Evolutionary conservation across 1,140 invertebrate genomes (phyloP), one percentile per base, ranked within the genome.

Genomic region (Akabosia matsudoensis): DNA sequence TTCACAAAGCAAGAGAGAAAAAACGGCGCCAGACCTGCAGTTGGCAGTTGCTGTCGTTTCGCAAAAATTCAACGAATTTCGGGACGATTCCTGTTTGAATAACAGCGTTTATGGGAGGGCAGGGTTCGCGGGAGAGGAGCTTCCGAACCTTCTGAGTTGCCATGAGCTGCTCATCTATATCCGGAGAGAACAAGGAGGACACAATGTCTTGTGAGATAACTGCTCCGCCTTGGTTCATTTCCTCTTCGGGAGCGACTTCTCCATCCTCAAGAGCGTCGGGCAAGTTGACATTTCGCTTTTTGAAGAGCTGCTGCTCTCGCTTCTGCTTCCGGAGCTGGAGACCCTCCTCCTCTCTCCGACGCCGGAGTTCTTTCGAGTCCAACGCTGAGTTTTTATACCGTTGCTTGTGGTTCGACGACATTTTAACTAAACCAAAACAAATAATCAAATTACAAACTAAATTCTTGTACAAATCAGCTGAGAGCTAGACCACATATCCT

Each of bases 41-140:
- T 34, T 92, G 93, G 74, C 90, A 92, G 86, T 97, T 95, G 76
- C 86, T 87, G 82, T 91, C 90, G 85, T 92, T 92, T 83, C 92
- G 89, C 61, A 99, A 88, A 86, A 98, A 97, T 85, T 96, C 91
- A 13, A 98, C 96, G 89, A 99, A 98, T 86, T 91, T 89, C 31
- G 96, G 97, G 77, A 99, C 93, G 83, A 99, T 97, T 82, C 96
- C 96, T 74, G 94, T 95, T 82, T 92, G 88, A 83, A 98, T 98
- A n/a, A 99, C 97, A 89, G 98, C 96, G 86, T 98, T 95, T 82
- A 99, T 99, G 0, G 96, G 97, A 67, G 97, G 97, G 88, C 98
- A 97, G 10, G 97, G 97, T 87, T 99, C 97, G 85, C 91, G 89
- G 79, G 95, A 97, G 52, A 99, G 86, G 67, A 98, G 87, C 87